Base-by-base conservation (phyloP, 2,888 invertebrate genomes). In the Liposcelis brunnea region DNA sequence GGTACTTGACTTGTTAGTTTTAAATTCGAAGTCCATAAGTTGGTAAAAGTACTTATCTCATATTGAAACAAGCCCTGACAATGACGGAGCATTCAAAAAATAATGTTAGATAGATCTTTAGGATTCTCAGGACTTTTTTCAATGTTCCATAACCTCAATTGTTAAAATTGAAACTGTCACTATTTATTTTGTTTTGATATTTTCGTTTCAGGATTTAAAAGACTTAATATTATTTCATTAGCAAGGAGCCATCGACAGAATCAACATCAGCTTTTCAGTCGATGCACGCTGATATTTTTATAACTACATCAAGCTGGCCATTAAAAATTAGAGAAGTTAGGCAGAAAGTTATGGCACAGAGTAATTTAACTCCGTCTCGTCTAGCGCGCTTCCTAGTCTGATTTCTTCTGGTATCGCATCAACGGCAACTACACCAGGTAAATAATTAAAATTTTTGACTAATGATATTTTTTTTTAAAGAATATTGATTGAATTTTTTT, bases 321-420 rank as follows among this genome's bases (percentile, higher is more conserved):
- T 68, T 97, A 55, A 98, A 98, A 67, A 97, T 98, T 51, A 77
- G 97, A 42, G 97, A 98, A 67, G 97, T 98, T 50, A 75, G 95
- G 3, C 95, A 97, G 65, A 93, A 91, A 61, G 67, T 89, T 59
- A 91, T 91, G 83, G 84, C 84, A 44, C 78, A 78, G 58, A 74
- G 77, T 51, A 75, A 71, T 54, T 69, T 70, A 48, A 81, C 81
- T 43, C 80, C 82, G 21, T 78, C n/a, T n/a, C n/a, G n/a, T n/a
- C 80, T 56, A 78, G 78, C 47, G 78, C 71, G 51, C 55, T 63
- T 32, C 57, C 60, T 49, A 66, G 65, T 55, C 65, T 65, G 38
- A 56, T 63, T 52, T 61, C 64, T 11, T 51, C 52, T 31, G 47
- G 50, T 45, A 50, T 49, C 26, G 52, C 50, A 26, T 52, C 51